Evolutionary conservation across 1,140 invertebrate species (phyloP).

Genomic region (Macrostomum lignano): DNA sequence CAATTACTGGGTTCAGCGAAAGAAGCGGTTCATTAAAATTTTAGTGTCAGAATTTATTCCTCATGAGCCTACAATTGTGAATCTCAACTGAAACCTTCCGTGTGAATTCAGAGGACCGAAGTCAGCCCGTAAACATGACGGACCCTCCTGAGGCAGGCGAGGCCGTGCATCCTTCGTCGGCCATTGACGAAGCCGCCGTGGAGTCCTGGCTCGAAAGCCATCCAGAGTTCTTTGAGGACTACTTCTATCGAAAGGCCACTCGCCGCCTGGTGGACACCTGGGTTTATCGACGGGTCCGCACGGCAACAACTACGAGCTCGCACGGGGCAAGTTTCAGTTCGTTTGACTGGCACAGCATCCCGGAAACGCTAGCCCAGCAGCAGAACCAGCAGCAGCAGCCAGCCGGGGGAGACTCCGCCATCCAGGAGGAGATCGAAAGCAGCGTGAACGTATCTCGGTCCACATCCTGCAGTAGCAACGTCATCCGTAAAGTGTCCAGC

Average conservation of each 20-base stretch:
- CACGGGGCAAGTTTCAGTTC: not conserved
- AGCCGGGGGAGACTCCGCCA: not conserved
- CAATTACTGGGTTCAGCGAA: too few relatives aligned
- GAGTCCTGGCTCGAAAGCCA: slow-evolving; percentile 92
- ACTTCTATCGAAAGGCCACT: slow-evolving; percentile 70
- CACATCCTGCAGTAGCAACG: not conserved
- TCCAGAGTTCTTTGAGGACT: slow-evolving; percentile 69
- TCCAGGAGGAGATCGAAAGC: not conserved
- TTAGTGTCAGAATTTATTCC: too few relatives aligned
- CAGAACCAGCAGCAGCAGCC: not conserved
- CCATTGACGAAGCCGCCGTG: too few relatives aligned
- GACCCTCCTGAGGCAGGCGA: too few relatives aligned
- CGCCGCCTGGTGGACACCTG: slow-evolving; percentile 62
- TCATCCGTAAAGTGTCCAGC: too few relatives aligned
- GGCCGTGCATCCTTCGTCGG: too few relatives aligned
- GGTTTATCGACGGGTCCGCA: slow-evolving; percentile 13
- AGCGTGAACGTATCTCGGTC: not conserved
- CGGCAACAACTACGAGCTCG: not conserved
- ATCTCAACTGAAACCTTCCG: too few relatives aligned
- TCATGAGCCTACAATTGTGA: too few relatives aligned
- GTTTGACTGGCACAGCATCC: not conserved
- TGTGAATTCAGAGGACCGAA: too few relatives aligned
- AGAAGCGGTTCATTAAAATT: too few relatives aligned
- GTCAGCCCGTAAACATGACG: too few relatives aligned
- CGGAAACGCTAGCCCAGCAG: not conserved